Base-by-base conservation (phyloP, 2,113 vertebrate genomes). In the Hypocryptadius cinnamomeus region DNA sequence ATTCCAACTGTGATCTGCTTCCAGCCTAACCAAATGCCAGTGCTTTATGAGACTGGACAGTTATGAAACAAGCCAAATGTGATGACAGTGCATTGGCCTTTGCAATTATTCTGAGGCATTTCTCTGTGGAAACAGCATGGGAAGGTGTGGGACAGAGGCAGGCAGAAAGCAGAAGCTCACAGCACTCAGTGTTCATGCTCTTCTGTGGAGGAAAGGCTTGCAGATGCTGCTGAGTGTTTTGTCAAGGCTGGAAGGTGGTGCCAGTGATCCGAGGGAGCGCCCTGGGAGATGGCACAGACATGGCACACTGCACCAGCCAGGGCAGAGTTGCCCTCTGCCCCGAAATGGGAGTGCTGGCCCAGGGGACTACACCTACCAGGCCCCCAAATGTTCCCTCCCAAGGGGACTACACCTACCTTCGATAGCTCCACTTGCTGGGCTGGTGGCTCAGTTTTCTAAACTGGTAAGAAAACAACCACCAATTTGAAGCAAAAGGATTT, bases 241-340 rank as follows among this genome's bases (percentile, higher is more conserved):
- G 25, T 79, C 24, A 66, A 89, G 63, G 74, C 35, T 85, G 59
- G 65, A 84, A 91, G 27, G 20, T 61, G 33, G 31, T 85, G 63
- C 72, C 40, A 72, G 61, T 0, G 0, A 77, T 28, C 39, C 0
- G 0, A 85, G 33, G 30, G n/a, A 60, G 28, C 8, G 23, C 1
- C 0, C 19, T 40, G n/a, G 21, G 45, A 56, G 23, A 47, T 5
- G 4, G 39, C 8, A 2, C 10, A 33, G 73, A 14, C 17, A 30
- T 6, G 25, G 37, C 40, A 69, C 1, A 5, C 47, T 51, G 56
- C 2, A 11, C 31, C 2, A 5, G 48, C 15, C 51, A 51, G 33
- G 21, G 51, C 17, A 69, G 0, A 3, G 13, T 4, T 30, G 18
- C 28, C 4, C 1, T 20, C 8, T 15, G 37, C 3, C 10, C 37